These are phyloP conservation scores for Tachystola acroxantha DNA, from an alignment of 2,888 invertebrate species.

Conservation along the genomic window DNA sequence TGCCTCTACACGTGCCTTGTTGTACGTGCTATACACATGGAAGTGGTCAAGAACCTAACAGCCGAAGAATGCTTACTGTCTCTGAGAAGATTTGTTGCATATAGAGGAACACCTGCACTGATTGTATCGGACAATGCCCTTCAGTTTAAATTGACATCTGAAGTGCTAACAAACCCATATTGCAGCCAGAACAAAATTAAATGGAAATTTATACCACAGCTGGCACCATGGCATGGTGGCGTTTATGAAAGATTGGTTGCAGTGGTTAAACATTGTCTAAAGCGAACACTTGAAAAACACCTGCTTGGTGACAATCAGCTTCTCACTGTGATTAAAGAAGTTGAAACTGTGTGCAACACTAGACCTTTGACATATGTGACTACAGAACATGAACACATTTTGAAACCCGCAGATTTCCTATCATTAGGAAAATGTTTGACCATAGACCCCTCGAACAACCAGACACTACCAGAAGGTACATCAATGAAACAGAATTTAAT, in stretches of 20 bases:
- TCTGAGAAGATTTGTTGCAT: too few relatives aligned
- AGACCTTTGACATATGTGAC: constrained; percentile 11
- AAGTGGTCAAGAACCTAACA: constrained; percentile 10
- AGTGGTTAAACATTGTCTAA: too few relatives aligned
- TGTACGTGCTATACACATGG: too few relatives aligned
- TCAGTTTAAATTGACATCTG: constrained; percentile 10
- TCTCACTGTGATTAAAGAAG: constrained; percentile 7
- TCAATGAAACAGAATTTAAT: constrained; percentile 12
- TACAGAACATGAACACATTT: constrained; percentile 8
- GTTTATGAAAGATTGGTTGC: too few relatives aligned
- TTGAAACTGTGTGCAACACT: too few relatives aligned
- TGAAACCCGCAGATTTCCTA: constrained; percentile 10
- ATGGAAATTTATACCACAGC: too few relatives aligned
- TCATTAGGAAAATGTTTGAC: background rate
- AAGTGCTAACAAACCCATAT: too few relatives aligned
- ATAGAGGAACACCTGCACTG: constrained; percentile 7
- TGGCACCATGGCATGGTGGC: too few relatives aligned
- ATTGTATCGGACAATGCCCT: constrained; percentile 15
- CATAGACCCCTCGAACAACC: background rate
- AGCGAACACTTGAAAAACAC: constrained; percentile 7
- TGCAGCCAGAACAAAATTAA: too few relatives aligned
- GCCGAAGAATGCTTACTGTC: constrained; percentile 13
- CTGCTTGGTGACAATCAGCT: constrained; percentile 5
- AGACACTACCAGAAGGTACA: constrained; percentile 1
- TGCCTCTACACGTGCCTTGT: too few relatives aligned